Evolutionary conservation across 2,888 invertebrate genomes (phyloP).

Genomic region (Eristalis tenax): DNA sequence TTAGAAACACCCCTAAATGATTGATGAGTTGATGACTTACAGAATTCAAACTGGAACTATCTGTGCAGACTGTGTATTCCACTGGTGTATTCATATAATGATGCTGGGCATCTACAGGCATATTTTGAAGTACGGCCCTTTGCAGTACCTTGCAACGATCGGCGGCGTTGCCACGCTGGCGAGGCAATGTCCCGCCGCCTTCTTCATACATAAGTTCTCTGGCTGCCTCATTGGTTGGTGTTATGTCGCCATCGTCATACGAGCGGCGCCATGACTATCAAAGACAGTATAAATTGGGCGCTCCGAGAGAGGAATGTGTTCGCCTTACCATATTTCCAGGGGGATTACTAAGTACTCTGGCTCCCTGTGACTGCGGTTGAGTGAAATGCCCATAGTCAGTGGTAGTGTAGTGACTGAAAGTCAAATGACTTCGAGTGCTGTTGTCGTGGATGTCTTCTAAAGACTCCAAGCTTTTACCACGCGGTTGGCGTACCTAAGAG

Average conservation of each 20-base stretch:
- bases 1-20: not conserved
- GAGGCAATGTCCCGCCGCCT: constrained; percentile 92
- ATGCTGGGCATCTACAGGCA: constrained; percentile 80
- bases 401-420: constrained; percentile 81
- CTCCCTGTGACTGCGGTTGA: constrained; percentile 76
- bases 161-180: constrained; percentile 84
- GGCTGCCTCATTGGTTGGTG: constrained; percentile 89
- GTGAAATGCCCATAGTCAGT: constrained; percentile 81
- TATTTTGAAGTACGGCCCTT: constrained; percentile 79
- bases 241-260: constrained; percentile 95
- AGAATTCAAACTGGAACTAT: constrained; percentile 74
- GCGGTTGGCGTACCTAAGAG: constrained; percentile 88
- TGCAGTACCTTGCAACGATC: constrained; percentile 76
- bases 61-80: constrained; percentile 76
- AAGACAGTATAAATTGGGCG: constrained; percentile 56
- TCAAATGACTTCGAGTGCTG: constrained; percentile 81
- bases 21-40: constrained; percentile 66
- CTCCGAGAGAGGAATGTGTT: not conserved
- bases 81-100: constrained; percentile 81
- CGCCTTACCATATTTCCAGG: constrained; percentile 77
- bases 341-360: constrained; percentile 76
- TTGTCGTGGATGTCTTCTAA: constrained; percentile 90
- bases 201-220: constrained; percentile 82
- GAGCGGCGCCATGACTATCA: constrained; percentile 86
- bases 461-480: constrained; percentile 93